phyloP scores from a whole-genome alignment of 2,888 invertebrate genomes.

The Tipula lateralis region DNA sequence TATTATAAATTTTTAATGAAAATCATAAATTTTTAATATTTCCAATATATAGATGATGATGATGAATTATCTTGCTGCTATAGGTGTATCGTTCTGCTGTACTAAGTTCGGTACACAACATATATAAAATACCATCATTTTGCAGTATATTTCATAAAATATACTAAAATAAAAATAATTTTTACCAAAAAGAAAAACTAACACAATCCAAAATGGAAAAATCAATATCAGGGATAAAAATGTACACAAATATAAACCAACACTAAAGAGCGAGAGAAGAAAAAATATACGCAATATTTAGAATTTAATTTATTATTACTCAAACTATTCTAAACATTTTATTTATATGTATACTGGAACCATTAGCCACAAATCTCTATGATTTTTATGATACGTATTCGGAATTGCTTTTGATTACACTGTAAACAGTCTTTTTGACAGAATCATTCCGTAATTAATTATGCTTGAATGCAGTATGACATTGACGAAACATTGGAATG shows the following conservation, averaged over 20 bases:
- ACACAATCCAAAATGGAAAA: background rate
- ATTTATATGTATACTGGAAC: background rate
- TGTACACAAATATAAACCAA: background rate
- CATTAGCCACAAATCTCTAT: background rate
- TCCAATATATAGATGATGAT: background rate
- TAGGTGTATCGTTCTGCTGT: background rate
- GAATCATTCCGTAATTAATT: background rate
- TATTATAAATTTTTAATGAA: background rate
- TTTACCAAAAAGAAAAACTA: background rate
- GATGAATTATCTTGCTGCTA: background rate
- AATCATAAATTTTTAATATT: background rate
- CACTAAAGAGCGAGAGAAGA: background rate
- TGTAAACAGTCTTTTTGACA: background rate
- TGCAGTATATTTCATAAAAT: background rate
- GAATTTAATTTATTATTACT: background rate
- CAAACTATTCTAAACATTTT: background rate
- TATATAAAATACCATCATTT: background rate
- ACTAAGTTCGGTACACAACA: background rate
- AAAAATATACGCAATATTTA: background rate
- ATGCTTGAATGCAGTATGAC: background rate
- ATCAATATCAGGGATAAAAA: constrained; percentile 24
- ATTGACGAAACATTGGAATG: background rate
- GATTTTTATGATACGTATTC: background rate
- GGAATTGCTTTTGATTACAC: background rate
- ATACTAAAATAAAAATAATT: background rate